Evolutionary conservation across 1,140 invertebrate genomes (phyloP), one percentile per base, ranked within the genome.

Genomic region (Caenorhabditis briggsae): DNA sequence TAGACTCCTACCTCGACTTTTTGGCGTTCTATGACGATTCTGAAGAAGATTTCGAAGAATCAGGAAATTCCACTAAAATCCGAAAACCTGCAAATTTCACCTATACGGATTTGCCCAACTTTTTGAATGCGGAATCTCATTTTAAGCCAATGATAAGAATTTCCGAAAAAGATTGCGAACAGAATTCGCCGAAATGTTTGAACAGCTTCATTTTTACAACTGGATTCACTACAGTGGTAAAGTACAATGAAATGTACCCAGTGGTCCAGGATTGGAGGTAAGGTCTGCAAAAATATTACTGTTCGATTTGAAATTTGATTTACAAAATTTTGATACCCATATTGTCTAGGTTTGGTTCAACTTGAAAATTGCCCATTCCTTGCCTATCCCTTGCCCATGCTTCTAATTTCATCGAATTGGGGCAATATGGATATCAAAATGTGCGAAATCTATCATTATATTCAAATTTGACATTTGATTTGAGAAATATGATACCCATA

Each of bases 201-300:
- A n/a, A 84, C 18, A 58, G 58, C 16, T 87, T 89, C 82, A 18
- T 89, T 20, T 89, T 89, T 50, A 85, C 88, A 50, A 89, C 89
- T 61, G 89, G 88, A 58, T 89, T 89, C 82, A 87, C 88, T 11
- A 84, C 56, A 14, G 53, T 89, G 33, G 88, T 88, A 20, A 86
- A 50, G 58, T 89, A 86, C 53, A 84, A 86, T 46, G 88, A 89
- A 20, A 88, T 89, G 83, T 88, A 86, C 53, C 88, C 88, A 16
- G 16, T 89, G 7, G 70, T 89, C 20, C 55, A n/a, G 25, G 85
- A 88, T 23, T 89, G 89, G 89, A 58, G 89, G 70, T 78, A 5
- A 23, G 70, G 1, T 0, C 0, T 16, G n/a, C 1, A 6, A 53
- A 53, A 53, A 53, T 16, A 2, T 53, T 18, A 46, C 46, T 11